Base-by-base conservation (phyloP, 2,888 invertebrate species). In the Lathronympha strigana region DNA sequence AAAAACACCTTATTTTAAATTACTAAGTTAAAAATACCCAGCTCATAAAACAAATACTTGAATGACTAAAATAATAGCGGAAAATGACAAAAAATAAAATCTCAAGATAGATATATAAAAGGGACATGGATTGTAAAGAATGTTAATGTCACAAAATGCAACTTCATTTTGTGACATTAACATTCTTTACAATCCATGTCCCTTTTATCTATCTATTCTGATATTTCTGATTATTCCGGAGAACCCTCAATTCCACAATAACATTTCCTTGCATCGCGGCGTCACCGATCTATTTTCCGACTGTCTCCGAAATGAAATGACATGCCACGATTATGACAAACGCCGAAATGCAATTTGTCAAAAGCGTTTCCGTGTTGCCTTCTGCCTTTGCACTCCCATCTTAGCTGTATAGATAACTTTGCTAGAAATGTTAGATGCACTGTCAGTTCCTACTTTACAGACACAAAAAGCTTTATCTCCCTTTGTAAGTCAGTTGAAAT, bases 301-400 rank as follows among this genome's bases (percentile, higher is more conserved):
- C 88, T 86, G 87, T 86, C 87, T 87, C 88, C 88, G 87, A 89
- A 90, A 91, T 89, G 86, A 86, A 87, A 90, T 90, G 87, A 87
- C 86, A 83, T 83, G 82, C 83, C 60, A 66, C 15, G 63, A 40
- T 57, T 49, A 63, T 63, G 63, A 63, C 63, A 63, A 57, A 38
- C 33, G 40, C 21, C 15, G 9, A 40, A 31, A 23, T 66, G 60
- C 66, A 66, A 66, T 61, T 66, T 66, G 66, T 66, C 47, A 66
- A 66, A 66, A 61, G 53, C 53, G n/a, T 61, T 66, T 40, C 49
- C 40, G 23, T 61, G 47, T 61, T 25, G 13, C 28, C 6, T 45
- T 49, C 53, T 31, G 51, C 61, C 31, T 38, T 17, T 31, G 13
- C 28, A 11, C 38, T 23, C 36, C 45, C 53, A 38, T 61, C 61